Base-by-base conservation (phyloP, 2,113 vertebrate genomes). In the Archocentrus centrarchus region DNA sequence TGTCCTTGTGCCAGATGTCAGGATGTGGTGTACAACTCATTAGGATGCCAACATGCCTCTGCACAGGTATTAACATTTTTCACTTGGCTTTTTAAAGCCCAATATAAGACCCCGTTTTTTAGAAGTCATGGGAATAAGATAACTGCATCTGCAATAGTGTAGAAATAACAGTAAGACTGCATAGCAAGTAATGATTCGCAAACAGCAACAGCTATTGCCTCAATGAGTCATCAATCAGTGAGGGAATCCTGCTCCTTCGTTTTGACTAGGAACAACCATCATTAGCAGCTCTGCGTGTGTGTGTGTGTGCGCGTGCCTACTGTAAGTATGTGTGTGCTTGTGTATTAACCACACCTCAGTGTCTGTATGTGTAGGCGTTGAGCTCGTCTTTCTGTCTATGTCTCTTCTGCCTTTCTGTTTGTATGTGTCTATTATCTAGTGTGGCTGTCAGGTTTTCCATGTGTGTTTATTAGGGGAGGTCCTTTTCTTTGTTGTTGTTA, bases 1-100 rank as follows among this genome's bases (percentile, higher is more conserved):
- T 89, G 91, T 89, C 93, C 93, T 94, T 92, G 90, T 87, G 83
- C 88, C 90, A 93, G 89, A 90, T 93, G 91, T 90, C 91, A 79
- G 70, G 82, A 76, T 82, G 84, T 78, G 87, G 79, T 53, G 79
- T 70, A 75, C 73, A 9, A 60, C 83, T 88, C 85, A 87, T 91
- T 89, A 80, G 81, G 89, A 87, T 88, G 88, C 86, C 89, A 75
- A 57, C 80, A 35, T 76, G 84, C 37, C 63, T 50, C 84, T 77
- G 76, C 68, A 59, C 22, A 75, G 18, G 44, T 3, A n/a, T 79
- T 50, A 32, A 73, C 50, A 73, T 60, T 60, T 79, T 75, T 84
- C 35, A 82, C 79, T 68, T 15, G 44, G 37, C 53, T 55, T 87
- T 83, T 87, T 32, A 59, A 84, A 86, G 22, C 79, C 50, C 11